These are phyloP conservation scores for Uria aalge DNA, from an alignment of 2,113 vertebrate species.

Conservation along the genomic window DNA sequence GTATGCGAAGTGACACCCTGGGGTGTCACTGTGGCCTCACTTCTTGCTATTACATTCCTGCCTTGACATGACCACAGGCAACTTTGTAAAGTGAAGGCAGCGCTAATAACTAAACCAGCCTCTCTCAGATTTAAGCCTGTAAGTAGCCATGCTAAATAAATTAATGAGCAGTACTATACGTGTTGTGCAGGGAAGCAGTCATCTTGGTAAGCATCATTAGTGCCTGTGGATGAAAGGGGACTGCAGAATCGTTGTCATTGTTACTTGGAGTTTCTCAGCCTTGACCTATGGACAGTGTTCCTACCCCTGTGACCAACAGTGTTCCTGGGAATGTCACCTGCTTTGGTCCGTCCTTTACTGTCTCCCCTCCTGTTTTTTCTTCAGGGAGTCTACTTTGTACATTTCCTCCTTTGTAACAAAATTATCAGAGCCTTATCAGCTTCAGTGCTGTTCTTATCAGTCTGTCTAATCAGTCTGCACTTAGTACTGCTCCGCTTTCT, in stretches of 20 bases:
- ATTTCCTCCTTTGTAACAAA: background rate
- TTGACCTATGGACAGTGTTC: background rate
- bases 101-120: background rate
- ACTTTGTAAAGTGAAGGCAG: background rate
- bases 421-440: background rate
- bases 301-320: accelerated
- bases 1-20: background rate
- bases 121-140: background rate
- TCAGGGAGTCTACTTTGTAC: background rate
- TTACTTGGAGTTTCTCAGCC: background rate
- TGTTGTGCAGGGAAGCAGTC: background rate
- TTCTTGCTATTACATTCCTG: background rate
- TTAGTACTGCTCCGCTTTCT: background rate
- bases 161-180: background rate
- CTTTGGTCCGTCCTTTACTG: background rate
- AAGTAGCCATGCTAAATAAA: background rate
- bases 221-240: background rate
- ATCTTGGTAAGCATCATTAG: accelerated
- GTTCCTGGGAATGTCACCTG: background rate
- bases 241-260: background rate
- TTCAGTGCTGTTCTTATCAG: background rate
- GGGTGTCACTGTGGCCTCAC: accelerated
- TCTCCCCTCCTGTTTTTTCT: background rate
- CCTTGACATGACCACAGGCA: background rate
- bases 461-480: background rate